Percentiles rank a stretch among this genome's conserved stretches.
Conservation (phyloP, 2,797 vertebrate genomes). For the Catamblyrhynchus diadema region DNA sequence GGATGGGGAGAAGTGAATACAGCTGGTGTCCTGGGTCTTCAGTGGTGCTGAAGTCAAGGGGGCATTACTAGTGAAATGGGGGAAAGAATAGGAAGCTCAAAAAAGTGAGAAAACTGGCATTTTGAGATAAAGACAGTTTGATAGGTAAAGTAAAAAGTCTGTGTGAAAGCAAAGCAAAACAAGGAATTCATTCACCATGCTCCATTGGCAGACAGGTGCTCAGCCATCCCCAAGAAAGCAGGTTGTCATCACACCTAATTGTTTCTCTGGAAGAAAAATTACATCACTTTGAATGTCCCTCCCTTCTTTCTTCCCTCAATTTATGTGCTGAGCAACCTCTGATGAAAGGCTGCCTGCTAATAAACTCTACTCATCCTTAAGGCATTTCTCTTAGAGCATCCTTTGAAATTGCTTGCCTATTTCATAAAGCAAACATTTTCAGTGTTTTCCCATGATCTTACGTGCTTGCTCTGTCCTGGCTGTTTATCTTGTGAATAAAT, state of each 20-base stretch:
- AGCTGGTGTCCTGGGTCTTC: neutral
- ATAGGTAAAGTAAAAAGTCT: neutral
- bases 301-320: accelerated
- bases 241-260: too few species aligned
- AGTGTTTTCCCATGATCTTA: neutral
- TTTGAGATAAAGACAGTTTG: neutral
- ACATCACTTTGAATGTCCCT: neutral
- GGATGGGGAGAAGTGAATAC: neutral
- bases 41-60: neutral
- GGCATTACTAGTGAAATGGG: neutral
- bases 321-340: neutral
- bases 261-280: neutral
- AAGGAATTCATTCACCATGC: neutral
- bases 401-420: neutral
- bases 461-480: neutral
- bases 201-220: neutral
- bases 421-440: neutral
- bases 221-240: neutral
- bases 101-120: neutral
- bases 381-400: neutral
- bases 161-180: neutral
- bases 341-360: neutral
- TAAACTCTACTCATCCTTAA: neutral
- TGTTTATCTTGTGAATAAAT: neutral
- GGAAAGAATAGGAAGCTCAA: neutral